phyloP scores from a whole-genome alignment of 1,140 invertebrate species.

The Drosophila pallidifrons region DNA sequence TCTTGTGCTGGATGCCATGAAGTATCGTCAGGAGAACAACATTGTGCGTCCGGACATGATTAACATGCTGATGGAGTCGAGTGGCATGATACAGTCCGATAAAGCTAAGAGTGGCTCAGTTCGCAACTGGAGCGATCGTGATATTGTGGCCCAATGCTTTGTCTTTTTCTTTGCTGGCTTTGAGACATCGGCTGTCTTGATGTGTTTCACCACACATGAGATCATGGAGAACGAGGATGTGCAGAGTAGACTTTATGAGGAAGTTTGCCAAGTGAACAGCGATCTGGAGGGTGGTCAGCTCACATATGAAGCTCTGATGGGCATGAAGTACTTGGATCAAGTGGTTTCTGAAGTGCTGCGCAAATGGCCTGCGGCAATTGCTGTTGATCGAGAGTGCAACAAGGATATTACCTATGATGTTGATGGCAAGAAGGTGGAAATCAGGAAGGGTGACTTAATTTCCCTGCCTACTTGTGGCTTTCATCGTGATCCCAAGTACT shows the following conservation, averaged over 20 bases:
- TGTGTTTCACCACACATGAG: slow-evolving; percentile 86
- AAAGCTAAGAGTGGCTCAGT: slow-evolving; percentile 53
- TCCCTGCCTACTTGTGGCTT: slow-evolving; percentile 86
- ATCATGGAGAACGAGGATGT: slow-evolving; percentile 87
- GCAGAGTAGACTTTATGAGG: slow-evolving; percentile 87
- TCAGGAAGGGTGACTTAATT: slow-evolving; percentile 85
- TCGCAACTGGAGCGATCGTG: slow-evolving; percentile 86
- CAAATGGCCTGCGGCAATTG: slow-evolving; percentile 86
- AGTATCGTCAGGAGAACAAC: slow-evolving; percentile 85
- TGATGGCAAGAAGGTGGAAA: slow-evolving; percentile 85
- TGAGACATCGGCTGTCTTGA: slow-evolving; percentile 87
- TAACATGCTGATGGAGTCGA: slow-evolving; percentile 86
- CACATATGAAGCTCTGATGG: slow-evolving; percentile 85
- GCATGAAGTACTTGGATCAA: slow-evolving; percentile 86
- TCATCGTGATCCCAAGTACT: slow-evolving; percentile 87
- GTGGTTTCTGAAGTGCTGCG: slow-evolving; percentile 87
- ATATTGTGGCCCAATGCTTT: slow-evolving; percentile 88
- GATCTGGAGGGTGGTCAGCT: slow-evolving; percentile 69
- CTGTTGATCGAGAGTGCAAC: slow-evolving; percentile 85
- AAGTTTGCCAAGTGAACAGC: slow-evolving; percentile 85
- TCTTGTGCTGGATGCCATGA: slow-evolving; percentile 85
- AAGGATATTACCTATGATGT: slow-evolving; percentile 85
- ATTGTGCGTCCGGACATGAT: slow-evolving; percentile 86
- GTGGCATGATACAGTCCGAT: slow-evolving; percentile 84
- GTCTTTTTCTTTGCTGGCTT: slow-evolving; percentile 89